Percentiles rank a stretch among this genome's conserved stretches.
Evolutionary conservation across 2,113 vertebrate species (phyloP).

Genomic region (Paramormyrops kingsleyae): DNA sequence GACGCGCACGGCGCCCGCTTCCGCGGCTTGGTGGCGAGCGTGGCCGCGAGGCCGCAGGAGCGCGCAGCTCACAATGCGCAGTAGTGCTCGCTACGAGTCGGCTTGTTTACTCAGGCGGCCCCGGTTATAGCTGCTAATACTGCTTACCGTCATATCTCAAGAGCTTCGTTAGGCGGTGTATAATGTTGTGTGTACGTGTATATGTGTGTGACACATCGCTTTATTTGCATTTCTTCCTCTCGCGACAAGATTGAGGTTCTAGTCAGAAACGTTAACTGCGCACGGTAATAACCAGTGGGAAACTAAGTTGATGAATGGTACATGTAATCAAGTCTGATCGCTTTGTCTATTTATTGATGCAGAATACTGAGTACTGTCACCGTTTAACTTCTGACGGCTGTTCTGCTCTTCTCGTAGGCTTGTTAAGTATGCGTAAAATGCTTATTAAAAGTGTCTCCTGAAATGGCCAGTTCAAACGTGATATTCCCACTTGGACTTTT

Average conservation of each 20-base stretch:
- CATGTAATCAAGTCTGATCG: neutral
- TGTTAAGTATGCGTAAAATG: neutral
- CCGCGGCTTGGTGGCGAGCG: neutral
- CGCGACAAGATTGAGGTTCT: neutral
- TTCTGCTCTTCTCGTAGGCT: slow-evolving; percentile 2
- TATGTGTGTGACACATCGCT: neutral
- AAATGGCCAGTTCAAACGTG: neutral
- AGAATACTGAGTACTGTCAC: neutral
- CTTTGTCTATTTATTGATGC: neutral
- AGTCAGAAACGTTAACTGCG: neutral
- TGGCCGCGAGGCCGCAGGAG: slow-evolving; percentile 30
- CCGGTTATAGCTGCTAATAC: neutral
- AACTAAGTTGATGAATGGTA: neutral
- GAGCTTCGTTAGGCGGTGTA: neutral
- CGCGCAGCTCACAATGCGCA: slow-evolving; percentile 19
- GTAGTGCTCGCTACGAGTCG: neutral
- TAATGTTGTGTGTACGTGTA: neutral
- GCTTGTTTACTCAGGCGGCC: neutral
- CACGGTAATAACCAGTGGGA: neutral
- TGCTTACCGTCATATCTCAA: neutral
- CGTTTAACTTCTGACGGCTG: neutral
- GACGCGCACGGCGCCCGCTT: slow-evolving; percentile 37
- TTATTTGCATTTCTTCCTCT: neutral
- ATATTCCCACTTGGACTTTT: neutral
- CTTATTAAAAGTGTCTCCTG: slow-evolving; percentile 1